Percentiles rank a stretch among this genome's conserved stretches.
These are phyloP conservation scores for Gibbula magus DNA, from an alignment of 2,888 invertebrate species.

Conservation along the genomic window DNA sequence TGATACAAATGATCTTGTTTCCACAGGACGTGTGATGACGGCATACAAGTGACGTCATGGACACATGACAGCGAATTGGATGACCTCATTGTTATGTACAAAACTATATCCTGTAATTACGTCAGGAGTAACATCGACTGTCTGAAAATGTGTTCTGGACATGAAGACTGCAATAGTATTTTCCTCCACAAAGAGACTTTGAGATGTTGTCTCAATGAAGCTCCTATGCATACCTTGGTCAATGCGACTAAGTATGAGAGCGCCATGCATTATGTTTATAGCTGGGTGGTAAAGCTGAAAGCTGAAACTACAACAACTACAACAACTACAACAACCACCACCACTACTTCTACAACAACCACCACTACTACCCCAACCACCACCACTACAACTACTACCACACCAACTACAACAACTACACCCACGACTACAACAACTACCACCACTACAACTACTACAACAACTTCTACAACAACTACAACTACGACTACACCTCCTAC, in stretches of 20 bases:
- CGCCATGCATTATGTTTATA: conserved; percentile 3
- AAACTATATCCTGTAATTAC: not conserved
- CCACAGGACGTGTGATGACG: too few species aligned
- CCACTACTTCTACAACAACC: conserved; percentile 12
- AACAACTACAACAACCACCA: conserved; percentile 3
- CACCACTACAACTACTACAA: conserved; percentile 10
- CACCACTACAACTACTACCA: not conserved
- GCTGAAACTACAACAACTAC: not conserved
- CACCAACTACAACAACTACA: conserved; percentile 5
- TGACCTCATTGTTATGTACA: not conserved
- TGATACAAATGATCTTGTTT: too few species aligned
- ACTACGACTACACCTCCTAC: not conserved
- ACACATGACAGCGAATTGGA: not conserved
- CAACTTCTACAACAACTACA: conserved; percentile 10
- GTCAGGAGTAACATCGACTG: not conserved
- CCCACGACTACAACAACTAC: conserved; percentile 12
- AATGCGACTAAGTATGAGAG: not conserved
- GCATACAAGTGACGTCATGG: not conserved
- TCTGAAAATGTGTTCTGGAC: not conserved
- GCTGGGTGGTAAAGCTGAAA: not conserved
- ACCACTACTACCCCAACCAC: conserved; percentile 5
- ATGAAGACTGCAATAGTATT: conserved; percentile 1
- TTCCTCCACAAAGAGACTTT: conserved; percentile 13
- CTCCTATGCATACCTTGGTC: not conserved
- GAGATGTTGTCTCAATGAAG: not conserved